Evolutionary conservation across 2,797 vertebrate genomes (phyloP), one percentile per base, ranked within the genome.

Genomic region (Nasua narica): DNA sequence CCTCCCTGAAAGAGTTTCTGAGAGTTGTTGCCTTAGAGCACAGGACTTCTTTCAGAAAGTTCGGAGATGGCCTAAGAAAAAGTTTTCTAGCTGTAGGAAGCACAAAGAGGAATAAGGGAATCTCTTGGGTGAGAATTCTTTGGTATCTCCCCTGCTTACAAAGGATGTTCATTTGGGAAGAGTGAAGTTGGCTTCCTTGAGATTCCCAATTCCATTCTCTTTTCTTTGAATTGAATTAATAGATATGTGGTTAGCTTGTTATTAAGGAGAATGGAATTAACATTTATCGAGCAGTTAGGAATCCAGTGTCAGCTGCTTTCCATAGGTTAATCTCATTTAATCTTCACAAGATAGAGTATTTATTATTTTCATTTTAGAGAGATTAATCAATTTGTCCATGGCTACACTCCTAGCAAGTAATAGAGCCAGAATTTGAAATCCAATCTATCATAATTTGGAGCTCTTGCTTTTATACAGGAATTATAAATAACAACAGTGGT

Each of bases 381-480:
- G 43, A 95, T 65, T 40, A 83, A 62, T 72, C 65, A 69, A 0
- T 90, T 94, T 96, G 43, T 72, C 87, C 69, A 67, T 87, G 69
- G 60, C 74, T 79, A 13, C 48, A 50, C 37, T 74, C 15, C 50
- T 95, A 50, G 10, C 60, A 79, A 50, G 43, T 86, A 84, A 21
- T 58, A 82, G 78, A 94, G 16, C 65, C 72, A 54, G 78, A 79
- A 76, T 95, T 97, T 93, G 69, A 94, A 97, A 87, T 95, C 7
- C 84, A 72, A 62, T 79, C 27, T 96, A 60, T 92, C 46, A 92
- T 60, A 62, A 32, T 62, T 35, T 90, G 60, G 70, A 70, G 15
- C 56, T 29, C 25, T 46, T 77, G 67, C 50, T 94, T 94, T 92
- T 90, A 46, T 82, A 65, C 4, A 40, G 69, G 19, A 96, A 91